Evolutionary conservation across 2,113 vertebrate genomes (phyloP), one percentile per base, ranked within the genome.

Genomic region (Lepus europaeus): DNA sequence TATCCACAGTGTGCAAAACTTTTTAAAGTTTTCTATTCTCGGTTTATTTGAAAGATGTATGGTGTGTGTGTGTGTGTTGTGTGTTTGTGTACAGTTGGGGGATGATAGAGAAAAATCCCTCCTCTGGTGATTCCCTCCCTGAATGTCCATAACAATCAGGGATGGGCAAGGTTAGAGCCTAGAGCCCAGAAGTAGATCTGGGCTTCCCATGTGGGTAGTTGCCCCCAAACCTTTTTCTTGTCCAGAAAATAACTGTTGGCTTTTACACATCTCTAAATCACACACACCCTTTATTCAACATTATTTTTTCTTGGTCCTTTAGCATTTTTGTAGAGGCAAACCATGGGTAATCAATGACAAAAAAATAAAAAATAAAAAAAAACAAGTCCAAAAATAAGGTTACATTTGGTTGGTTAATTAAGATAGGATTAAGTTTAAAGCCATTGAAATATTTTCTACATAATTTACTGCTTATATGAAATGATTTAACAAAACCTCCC

Each of bases 381-480:
- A 64, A 1, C 5, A 51, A 72, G 73, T 45, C 11, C 12, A 68
- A 77, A 74, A 87, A 77, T 9, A 45, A 45, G 12, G 49, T 53
- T 79, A n/a, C 25, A 49, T 87, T 70, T 61, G 20, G 36, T 70
- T 61, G 20, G 36, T 87, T 25, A 59, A 14, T 61, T 87, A 10
- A 56, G 7, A 49, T 49, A 68, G 9, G 73, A 69, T 63, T 63
- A n/a, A 78, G 36, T 29, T 16, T 85, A 76, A 29, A 73, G 19
- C 51, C 49, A 68, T 0, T 13, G 1, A 92, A 76, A 83, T 73
- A 0, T 22, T 84, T 78, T 87, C 9, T n/a, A 68, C n/a, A 78
- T 4, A 73, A 33, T 49, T 82, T 77, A 2, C 59, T 11, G 69
- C 92, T 90, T 87, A 61, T 25, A 80, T 45, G 56, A 95, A 90